Base-by-base conservation (phyloP, 2,113 vertebrate species). In the Laterallus jamaicensis region DNA sequence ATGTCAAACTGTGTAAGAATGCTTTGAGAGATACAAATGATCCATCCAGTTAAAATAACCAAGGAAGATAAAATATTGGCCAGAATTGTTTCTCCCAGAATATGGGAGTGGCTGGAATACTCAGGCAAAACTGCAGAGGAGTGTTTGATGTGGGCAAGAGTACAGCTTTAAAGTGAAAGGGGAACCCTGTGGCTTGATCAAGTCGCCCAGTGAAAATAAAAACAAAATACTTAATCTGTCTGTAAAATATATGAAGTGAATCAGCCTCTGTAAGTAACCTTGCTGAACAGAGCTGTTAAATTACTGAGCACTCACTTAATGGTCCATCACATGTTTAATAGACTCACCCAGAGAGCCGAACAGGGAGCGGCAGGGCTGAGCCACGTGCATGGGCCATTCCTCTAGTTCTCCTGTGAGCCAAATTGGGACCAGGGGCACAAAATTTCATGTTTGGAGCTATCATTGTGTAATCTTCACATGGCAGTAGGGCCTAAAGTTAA, bases 11-110 rank as follows among this genome's bases (percentile, higher is more conserved):
- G 44, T 50, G 24, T 92, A 79, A 94, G 63, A 93, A 93, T 69
- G 18, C 5, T 15, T 81, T 73, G 91, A 78, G 54, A 87, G 40
- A 95, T 95, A 92, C 79, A 97, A 94, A 92, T 92, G 73, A 74
- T 12, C 26, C 26, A 73, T 24, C 40, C n/a, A 55, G 49, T 82
- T 93, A 79, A 94, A 73, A 62, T 90, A 83, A 52, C 47, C 75
- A 55, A 56, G 73, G 15, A 75, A 93, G 86, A 69, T 90, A 81
- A 92, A 92, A 59, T 82, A 69, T 35, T 4, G 5, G 4, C n/a
- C 59, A 84, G 42, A 84, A 70, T 62, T 91, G 7, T 80, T 92
- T 90, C 62, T 87, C 32, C 35, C 31, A 68, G 74, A 76, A 15
- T 73, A 75, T 50, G 71, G 42, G 62, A 67, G 26, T 56, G 55